A percentile compares a stretch with the other conserved stretches of the same genome.
Conservation (phyloP, 2,888 invertebrate species). For the Lacanobia oleracea region DNA sequence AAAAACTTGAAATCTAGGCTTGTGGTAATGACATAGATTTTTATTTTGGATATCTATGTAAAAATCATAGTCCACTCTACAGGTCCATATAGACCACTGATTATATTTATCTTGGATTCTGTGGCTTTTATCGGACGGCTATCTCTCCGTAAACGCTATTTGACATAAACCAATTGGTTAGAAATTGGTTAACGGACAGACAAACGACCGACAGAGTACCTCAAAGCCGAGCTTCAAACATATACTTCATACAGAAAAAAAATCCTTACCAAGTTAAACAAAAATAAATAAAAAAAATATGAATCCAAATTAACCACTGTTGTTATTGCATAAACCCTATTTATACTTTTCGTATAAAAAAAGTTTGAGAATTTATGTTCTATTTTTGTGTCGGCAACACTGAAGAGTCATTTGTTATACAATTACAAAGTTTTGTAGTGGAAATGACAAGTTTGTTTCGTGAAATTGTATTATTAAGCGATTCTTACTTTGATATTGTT, state of each 20-base stretch:
- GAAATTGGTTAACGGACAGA: too few species aligned
- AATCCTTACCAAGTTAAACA: background rate
- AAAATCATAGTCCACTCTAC: background rate
- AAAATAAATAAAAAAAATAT: conserved; percentile 4
- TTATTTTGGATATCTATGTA: background rate
- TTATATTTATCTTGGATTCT: too few species aligned
- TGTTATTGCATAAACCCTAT: conserved; percentile 51
- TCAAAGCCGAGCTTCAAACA: too few species aligned
- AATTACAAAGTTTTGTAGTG: conserved; percentile 53
- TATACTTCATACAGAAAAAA: background rate
- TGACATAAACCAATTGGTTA: too few species aligned
- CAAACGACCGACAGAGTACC: too few species aligned
- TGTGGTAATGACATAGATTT: background rate
- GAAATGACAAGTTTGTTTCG: conserved; percentile 42
- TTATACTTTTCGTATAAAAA: conserved; percentile 54
- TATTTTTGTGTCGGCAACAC: conserved; percentile 44
- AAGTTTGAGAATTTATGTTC: conserved; percentile 54
- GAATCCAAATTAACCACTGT: conserved; percentile 20
- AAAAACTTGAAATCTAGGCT: background rate
- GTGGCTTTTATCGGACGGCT: too few species aligned
- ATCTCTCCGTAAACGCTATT: too few species aligned
- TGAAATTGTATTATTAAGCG: conserved; percentile 15
- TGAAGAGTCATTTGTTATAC: conserved; percentile 49
- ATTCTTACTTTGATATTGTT: conserved; percentile 5
- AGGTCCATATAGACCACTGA: too few species aligned